A percentile compares a stretch with the other conserved stretches of the same genome.
Conservation (phyloP, 2,113 vertebrate genomes). For the Nestor notabilis region DNA sequence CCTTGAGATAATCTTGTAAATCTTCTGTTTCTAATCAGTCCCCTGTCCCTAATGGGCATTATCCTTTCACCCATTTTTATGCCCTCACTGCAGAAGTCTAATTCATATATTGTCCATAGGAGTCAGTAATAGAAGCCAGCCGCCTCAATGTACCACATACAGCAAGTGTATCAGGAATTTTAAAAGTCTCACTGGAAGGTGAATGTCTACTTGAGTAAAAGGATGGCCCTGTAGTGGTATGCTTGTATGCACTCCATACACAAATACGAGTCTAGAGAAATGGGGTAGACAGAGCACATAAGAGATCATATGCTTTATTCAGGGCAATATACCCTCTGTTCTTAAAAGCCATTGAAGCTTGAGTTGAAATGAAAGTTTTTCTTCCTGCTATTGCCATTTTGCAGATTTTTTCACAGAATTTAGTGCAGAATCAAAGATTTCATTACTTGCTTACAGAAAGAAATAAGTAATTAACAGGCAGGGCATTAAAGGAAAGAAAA, state of each 20-base stretch:
- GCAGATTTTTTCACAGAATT: not conserved
- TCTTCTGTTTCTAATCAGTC: not conserved
- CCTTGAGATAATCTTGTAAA: not conserved
- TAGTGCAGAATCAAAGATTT: not conserved
- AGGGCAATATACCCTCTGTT: not conserved
- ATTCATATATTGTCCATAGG: not conserved
- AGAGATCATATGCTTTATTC: not conserved
- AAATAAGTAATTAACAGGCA: not conserved
- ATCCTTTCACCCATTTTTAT: not conserved
- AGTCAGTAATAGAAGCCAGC: not conserved
- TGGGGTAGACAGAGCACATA: not conserved
- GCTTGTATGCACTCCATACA: not conserved
- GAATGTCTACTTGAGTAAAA: not conserved
- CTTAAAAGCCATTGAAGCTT: not conserved
- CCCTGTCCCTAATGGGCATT: not conserved
- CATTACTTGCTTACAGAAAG: not conserved
- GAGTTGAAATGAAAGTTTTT: not conserved
- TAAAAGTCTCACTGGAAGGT: not conserved
- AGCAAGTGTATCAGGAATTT: not conserved
- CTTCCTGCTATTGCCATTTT: not conserved
- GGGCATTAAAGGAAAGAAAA: not conserved
- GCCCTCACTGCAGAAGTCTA: not conserved
- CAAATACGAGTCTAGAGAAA: not conserved
- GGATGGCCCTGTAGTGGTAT: not conserved
- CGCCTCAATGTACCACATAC: not conserved